Evolutionary conservation across 92 coral and sea anemone genomes (phyloP), one percentile per base, ranked within the genome.

Genomic region (Palythoa caribaeorum): DNA sequence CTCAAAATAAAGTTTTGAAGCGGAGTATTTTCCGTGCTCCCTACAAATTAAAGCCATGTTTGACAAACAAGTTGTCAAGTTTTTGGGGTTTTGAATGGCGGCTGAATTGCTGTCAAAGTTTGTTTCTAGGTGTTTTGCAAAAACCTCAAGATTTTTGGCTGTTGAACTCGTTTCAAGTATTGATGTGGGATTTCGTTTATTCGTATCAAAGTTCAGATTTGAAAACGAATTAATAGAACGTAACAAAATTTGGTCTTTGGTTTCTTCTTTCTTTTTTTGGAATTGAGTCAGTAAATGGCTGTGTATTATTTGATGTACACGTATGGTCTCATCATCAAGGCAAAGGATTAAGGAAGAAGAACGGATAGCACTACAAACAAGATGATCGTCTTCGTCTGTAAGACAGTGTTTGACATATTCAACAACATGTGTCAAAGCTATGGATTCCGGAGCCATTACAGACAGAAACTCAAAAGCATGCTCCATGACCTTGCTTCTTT

Each of bases 331-430:
- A 28, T 87, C 85, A 11, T 65, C 77, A 11, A 17, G 2, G 70
- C 9, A 13, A 76, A 87, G 40, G 51, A 87, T 63, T 72, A 87
- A 17, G 38, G 90, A 77, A 44, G 84, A 87, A 2, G 52, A 73
- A n/a, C 17, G 48, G 38, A 87, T 75, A 10, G 0, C 63, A 17
- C 37, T 54, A 8, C 2, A 2, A 16, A 86, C 36, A 8, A 74
- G 83, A 17, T 86, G 84, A 17, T 76, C 16, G 55, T 86, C 89
- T 19, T 17, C 52, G 44, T 52, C 38, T 19, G 78, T 50, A 3
- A 74, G 50, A 7, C 68, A 59, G 5, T 37, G 4, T 10, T n/a
- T 71, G 44, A 75, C 84, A 38, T 86, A 86, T 15, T 28, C 28
- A 28, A 28, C 0, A 28, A 28, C 28, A 28, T 28, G 28, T 28